A percentile compares a stretch with the other conserved stretches of the same genome.
Evolutionary conservation across 2,888 invertebrate species (phyloP).

Genomic region (Sturmia bella): DNA sequence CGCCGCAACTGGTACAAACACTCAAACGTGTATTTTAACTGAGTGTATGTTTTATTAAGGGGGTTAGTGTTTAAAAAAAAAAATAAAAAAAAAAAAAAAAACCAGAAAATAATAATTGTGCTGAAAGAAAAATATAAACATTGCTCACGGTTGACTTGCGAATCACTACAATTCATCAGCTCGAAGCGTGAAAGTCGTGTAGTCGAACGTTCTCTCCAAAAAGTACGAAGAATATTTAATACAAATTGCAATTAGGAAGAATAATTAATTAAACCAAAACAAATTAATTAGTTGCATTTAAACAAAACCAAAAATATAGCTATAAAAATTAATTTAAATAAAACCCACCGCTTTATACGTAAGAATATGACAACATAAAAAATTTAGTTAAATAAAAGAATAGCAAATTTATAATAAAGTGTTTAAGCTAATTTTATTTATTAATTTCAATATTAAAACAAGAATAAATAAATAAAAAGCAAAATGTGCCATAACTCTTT

Average conservation of each 20-base stretch:
- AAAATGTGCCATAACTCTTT: slow-evolving; percentile 80
- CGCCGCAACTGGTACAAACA: neutral
- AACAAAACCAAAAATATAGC: slow-evolving; percentile 39
- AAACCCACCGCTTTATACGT: slow-evolving; percentile 34
- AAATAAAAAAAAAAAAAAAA: slow-evolving; percentile 42
- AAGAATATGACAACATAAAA: neutral
- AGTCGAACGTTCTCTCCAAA: slow-evolving; percentile 47
- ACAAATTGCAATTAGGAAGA: neutral
- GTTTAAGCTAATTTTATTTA: neutral
- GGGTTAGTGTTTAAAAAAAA: slow-evolving; percentile 40
- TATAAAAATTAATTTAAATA: slow-evolving; percentile 1
- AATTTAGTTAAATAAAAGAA: neutral
- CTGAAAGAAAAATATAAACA: slow-evolving; percentile 65
- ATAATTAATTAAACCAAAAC: slow-evolving; percentile 25
- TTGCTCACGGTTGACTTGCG: slow-evolving; percentile 42
- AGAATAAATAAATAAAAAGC: slow-evolving; percentile 70
- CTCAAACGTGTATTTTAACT: neutral
- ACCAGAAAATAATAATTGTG: too few relatives aligned
- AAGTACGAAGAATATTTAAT: slow-evolving; percentile 46
- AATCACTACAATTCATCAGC: slow-evolving; percentile 61
- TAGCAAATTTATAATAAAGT: neutral
- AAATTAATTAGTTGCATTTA: slow-evolving; percentile 35
- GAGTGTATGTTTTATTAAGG: slow-evolving; percentile 29
- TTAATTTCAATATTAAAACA: slow-evolving; percentile 3
- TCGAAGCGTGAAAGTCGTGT: slow-evolving; percentile 66